These are phyloP conservation scores for Apis dorsata DNA, from an alignment of 1,140 invertebrate genomes.

Conservation along the genomic window DNA sequence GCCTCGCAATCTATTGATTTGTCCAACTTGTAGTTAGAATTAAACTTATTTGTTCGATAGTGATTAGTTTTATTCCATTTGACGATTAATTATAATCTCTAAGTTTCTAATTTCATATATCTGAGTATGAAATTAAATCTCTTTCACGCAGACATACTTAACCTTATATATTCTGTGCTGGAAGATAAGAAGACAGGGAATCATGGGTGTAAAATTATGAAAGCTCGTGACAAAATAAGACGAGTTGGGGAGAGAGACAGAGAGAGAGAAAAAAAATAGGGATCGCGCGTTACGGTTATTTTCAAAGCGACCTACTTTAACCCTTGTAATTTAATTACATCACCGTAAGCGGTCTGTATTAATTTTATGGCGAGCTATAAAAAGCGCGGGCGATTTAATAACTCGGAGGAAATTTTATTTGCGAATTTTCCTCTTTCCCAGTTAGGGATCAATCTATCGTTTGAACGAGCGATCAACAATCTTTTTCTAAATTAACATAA, in stretches of 20 bases:
- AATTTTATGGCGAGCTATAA: conserved; percentile 22
- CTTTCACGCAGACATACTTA: too few species aligned
- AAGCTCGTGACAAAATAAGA: not conserved
- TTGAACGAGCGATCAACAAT: conserved; percentile 5
- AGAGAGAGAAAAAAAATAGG: not conserved
- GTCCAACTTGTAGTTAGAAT: too few species aligned
- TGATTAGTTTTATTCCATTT: too few species aligned
- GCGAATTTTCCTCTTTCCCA: not conserved
- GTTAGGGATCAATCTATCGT: conserved; percentile 10
- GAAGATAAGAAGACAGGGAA: too few species aligned
- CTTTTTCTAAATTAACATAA: not conserved
- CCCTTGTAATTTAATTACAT: conserved; percentile 44
- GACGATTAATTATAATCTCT: too few species aligned
- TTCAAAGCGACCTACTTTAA: conserved; percentile 41
- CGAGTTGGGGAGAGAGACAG: not conserved
- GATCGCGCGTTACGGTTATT: conserved; percentile 27
- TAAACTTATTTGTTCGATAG: too few species aligned
- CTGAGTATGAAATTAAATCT: too few species aligned
- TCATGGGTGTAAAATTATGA: not conserved
- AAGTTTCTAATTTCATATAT: too few species aligned
- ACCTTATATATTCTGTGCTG: too few species aligned
- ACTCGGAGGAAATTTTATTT: conserved; percentile 8
- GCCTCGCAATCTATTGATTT: too few species aligned
- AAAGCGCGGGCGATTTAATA: conserved; percentile 27
- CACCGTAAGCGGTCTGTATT: conserved; percentile 20